These are phyloP conservation scores for Malurus melanocephalus DNA, from an alignment of 2,113 vertebrate genomes.

Conservation along the genomic window DNA sequence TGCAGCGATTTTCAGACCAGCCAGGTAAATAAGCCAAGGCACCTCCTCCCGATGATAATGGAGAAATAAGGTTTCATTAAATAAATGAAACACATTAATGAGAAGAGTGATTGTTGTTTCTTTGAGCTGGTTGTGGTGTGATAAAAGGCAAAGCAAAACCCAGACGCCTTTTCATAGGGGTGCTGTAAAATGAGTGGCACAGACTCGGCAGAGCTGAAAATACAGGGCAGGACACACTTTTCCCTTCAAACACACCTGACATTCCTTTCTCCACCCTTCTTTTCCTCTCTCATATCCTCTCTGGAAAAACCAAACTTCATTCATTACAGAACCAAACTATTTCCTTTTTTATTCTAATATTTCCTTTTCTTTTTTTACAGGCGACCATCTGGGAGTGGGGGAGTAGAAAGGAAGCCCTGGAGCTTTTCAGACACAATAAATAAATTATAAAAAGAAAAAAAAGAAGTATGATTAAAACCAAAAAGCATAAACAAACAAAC, in stretches of 20 bases:
- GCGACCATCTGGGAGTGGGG: not conserved
- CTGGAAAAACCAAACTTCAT: not conserved
- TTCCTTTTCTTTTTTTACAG: not conserved
- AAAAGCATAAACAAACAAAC: slow-evolving; percentile 44
- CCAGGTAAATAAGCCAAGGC: not conserved
- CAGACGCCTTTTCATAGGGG: not conserved
- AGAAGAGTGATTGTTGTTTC: not conserved
- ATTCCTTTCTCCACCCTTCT: slow-evolving; percentile 26
- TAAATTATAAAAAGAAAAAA: not conserved
- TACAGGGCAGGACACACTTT: slow-evolving; percentile 36
- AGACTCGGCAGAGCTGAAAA: slow-evolving; percentile 59
- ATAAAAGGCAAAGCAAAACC: slow-evolving; percentile 14
- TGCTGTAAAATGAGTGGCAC: not conserved
- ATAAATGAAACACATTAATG: not conserved
- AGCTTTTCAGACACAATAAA: slow-evolving; percentile 31
- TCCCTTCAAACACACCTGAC: slow-evolving; percentile 77
- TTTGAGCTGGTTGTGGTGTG: not conserved
- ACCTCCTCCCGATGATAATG: not conserved
- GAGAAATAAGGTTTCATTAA: not conserved
- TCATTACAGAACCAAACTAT: not conserved
- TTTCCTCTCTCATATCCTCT: not conserved
- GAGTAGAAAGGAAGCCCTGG: slow-evolving; percentile 8
- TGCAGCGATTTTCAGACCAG: not conserved
- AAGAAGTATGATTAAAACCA: slow-evolving; percentile 1
- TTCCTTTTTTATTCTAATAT: not conserved